Conservation (phyloP, 2,797 vertebrate species). For the Nannoperca obscura region DNA sequence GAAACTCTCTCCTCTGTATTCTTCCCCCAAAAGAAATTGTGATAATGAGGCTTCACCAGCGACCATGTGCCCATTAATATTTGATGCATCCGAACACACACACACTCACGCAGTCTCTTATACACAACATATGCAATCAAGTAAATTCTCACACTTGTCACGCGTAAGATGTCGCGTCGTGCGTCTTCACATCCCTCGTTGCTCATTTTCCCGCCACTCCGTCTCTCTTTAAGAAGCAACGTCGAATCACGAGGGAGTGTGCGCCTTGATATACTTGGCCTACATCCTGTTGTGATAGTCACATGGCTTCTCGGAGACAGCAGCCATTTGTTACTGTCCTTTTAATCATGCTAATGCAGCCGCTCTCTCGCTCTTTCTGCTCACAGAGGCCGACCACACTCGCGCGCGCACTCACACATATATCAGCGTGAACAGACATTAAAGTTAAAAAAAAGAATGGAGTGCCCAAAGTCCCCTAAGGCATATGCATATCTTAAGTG, state of each 20-base stretch:
- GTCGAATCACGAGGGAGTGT: constrained; percentile 45
- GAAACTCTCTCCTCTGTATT: constrained; percentile 70
- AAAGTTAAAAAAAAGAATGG: constrained; percentile 67
- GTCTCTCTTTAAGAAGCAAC: constrained; percentile 34
- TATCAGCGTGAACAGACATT: constrained; percentile 33
- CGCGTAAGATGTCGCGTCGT: neutral
- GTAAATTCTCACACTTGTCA: constrained; percentile 34
- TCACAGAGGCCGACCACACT: constrained; percentile 52
- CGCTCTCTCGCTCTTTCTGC: constrained; percentile 17
- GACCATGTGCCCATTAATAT: constrained; percentile 77
- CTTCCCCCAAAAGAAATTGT: constrained; percentile 77
- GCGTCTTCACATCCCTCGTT: constrained; percentile 1
- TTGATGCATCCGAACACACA: constrained; percentile 72
- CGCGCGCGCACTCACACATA: constrained; percentile 15
- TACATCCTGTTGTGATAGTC: constrained; percentile 73
- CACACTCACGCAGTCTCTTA: constrained; percentile 7
- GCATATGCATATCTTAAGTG: constrained; percentile 79
- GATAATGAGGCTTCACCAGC: constrained; percentile 82
- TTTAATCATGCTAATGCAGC: constrained; percentile 85
- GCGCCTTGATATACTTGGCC: constrained; percentile 68
- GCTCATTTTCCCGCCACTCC: constrained; percentile 32
- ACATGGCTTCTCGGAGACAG: constrained; percentile 72
- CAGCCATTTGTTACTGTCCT: constrained; percentile 84
- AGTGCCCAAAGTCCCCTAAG: constrained; percentile 73
- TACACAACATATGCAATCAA: constrained; percentile 31